These are phyloP conservation scores for Ophion costatus DNA, from an alignment of 2,888 invertebrate genomes.

Conservation along the genomic window DNA sequence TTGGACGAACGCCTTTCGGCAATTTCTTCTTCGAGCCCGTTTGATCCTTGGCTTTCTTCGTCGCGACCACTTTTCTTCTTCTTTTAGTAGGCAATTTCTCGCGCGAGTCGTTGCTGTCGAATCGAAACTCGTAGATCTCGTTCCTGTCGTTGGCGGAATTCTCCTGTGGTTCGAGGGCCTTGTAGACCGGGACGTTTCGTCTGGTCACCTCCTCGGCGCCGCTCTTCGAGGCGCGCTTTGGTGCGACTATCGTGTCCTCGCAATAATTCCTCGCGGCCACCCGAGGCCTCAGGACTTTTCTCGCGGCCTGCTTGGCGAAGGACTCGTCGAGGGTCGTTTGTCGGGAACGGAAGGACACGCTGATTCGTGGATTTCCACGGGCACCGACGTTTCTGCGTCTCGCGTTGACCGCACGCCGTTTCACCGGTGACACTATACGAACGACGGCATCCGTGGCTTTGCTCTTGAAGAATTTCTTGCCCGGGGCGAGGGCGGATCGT, in stretches of 20 bases:
- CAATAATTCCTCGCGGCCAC: conserved; percentile 53
- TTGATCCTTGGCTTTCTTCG: not conserved
- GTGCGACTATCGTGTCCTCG: conserved; percentile 52
- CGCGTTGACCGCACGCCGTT: not conserved
- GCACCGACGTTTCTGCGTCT: conserved; percentile 28
- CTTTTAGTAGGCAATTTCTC: conserved; percentile 66
- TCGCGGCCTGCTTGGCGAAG: conserved; percentile 63
- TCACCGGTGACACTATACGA: conserved; percentile 6
- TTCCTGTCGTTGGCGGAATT: conserved; percentile 43
- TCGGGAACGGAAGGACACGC: conserved; percentile 56
- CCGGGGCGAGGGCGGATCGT: not conserved
- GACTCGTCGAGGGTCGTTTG: conserved; percentile 69
- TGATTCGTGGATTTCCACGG: conserved; percentile 13
- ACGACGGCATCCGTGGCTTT: not conserved
- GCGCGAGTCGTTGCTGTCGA: conserved; percentile 69
- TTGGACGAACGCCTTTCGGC: not conserved
- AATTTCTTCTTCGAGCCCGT: not conserved
- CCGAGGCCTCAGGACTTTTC: conserved; percentile 60
- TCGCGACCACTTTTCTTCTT: conserved; percentile 40
- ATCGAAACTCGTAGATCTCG: conserved; percentile 73
- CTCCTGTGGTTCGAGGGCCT: conserved; percentile 56
- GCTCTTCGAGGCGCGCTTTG: not conserved
- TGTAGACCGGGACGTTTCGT: conserved; percentile 69
- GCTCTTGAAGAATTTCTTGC: conserved; percentile 59
- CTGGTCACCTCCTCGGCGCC: not conserved